Evolutionary conservation across 2,888 invertebrate genomes (phyloP), one percentile per base, ranked within the genome.

Genomic region (Cerastis rubricosa): DNA sequence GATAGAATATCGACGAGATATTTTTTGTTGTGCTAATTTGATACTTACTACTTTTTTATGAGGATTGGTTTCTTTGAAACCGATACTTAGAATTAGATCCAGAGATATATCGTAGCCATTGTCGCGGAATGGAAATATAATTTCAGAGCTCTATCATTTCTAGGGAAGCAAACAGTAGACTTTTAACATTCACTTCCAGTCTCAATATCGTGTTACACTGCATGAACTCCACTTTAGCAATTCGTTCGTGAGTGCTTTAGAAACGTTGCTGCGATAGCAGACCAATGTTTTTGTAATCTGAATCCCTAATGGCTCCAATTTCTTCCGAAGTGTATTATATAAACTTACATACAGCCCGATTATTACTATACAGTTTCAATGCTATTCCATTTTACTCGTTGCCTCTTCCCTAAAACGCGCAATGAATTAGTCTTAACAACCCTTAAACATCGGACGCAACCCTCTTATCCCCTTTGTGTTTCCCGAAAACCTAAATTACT

Each of bases 391-490:
- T 85, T 85, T 78, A 81, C 63, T 78, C 66, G 65, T 76, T 66
- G 68, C 72, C 87, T 85, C 80, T 85, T 85, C 71, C 78, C 80
- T 79, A 81, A 81, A 88, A 87, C 87, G 81, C 70, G 79, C 83
- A 89, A 85, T 89, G 87, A 90, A 88, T 89, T 88, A 89, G 88
- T 85, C 85, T 79, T 85, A 89, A 89, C 87, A 80, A 82, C 84
- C 82, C 83, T 88, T 88, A 87, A 87, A 89, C 85, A 88, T 82
- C 70, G 82, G 80, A 80, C 45, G 70, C 85, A 86, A 86, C 85
- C 83, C 84, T 84, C 85, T 87, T 82, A 84, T 78, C 63, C 83
- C 80, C 75, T 86, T 87, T 88, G 87, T 89, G 81, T 87, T 89
- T 81, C 74, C 79, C 74, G 79, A 85, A 87, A 88, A 77, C 83